These are phyloP conservation scores for Microtus oregoni DNA, from an alignment of 2,113 vertebrate species.

Conservation along the genomic window DNA sequence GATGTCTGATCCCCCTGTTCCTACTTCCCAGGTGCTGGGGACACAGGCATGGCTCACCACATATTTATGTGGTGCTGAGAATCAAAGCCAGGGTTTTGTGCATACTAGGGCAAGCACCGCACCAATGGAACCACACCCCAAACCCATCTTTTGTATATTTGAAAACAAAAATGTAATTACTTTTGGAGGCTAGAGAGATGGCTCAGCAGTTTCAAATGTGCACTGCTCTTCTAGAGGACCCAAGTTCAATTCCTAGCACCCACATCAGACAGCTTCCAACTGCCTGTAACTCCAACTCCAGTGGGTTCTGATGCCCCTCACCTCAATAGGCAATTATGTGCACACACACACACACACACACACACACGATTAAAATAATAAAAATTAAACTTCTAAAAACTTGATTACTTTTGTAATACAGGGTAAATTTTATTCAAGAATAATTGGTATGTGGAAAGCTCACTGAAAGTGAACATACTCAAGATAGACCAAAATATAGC, in stretches of 20 bases:
- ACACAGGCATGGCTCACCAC: neutral
- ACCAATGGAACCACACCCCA: neutral
- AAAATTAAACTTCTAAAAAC: neutral
- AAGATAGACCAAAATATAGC: neutral
- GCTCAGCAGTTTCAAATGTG: neutral
- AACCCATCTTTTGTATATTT: neutral
- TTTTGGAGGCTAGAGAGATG: neutral
- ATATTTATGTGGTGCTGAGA: neutral
- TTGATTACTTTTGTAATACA: constrained; percentile 5
- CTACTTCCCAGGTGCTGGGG: neutral
- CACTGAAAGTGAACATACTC: neutral
- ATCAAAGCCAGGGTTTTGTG: neutral
- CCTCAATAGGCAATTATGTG: neutral
- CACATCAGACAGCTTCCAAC: neutral
- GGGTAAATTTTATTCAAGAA: constrained; percentile 14
- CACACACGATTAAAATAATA: neutral
- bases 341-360: no score
- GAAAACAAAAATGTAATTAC: neutral
- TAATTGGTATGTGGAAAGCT: neutral
- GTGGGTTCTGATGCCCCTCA: neutral
- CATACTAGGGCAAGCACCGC: neutral
- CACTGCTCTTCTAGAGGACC: neutral
- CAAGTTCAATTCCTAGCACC: neutral
- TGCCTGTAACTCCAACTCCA: neutral
- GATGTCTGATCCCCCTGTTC: neutral